Percentiles rank a stretch among this genome's conserved stretches.
phyloP scores from a whole-genome alignment of 2,888 invertebrate species.

The Morinoia aosen region DNA sequence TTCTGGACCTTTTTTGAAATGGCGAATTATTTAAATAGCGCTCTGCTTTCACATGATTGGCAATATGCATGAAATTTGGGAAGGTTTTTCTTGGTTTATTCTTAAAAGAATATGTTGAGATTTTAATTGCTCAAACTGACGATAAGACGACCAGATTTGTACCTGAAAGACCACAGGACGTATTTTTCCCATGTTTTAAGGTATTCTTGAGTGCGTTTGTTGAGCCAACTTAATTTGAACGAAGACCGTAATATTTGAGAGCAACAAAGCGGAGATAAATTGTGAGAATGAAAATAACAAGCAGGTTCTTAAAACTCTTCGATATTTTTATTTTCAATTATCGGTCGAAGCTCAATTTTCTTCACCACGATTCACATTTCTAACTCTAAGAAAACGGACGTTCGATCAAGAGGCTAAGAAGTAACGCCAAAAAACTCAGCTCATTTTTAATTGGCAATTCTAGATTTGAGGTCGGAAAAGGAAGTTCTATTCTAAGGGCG shows the following conservation, averaged over 20 bases:
- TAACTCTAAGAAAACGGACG: neutral
- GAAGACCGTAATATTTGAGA: too few relatives aligned
- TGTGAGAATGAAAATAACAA: too few relatives aligned
- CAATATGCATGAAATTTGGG: neutral
- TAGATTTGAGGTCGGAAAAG: neutral
- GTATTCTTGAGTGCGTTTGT: too few relatives aligned
- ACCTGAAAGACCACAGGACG: too few relatives aligned
- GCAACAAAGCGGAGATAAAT: too few relatives aligned
- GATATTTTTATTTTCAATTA: neutral
- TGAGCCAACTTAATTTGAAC: too few relatives aligned
- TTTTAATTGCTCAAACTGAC: neutral
- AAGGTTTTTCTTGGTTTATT: neutral
- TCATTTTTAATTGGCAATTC: neutral
- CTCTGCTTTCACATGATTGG: neutral
- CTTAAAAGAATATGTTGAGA: too few relatives aligned
- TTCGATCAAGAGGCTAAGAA: neutral
- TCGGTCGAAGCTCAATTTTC: neutral
- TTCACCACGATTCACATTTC: neutral
- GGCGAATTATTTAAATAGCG: neutral
- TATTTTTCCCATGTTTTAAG: too few relatives aligned
- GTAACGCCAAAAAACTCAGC: neutral
- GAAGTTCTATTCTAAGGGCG: neutral
- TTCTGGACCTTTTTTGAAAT: neutral
- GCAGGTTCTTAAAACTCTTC: neutral
- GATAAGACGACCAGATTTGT: too few relatives aligned